Conservation (phyloP, 2,113 vertebrate species). For the Hemiscyllium ocellatum region DNA sequence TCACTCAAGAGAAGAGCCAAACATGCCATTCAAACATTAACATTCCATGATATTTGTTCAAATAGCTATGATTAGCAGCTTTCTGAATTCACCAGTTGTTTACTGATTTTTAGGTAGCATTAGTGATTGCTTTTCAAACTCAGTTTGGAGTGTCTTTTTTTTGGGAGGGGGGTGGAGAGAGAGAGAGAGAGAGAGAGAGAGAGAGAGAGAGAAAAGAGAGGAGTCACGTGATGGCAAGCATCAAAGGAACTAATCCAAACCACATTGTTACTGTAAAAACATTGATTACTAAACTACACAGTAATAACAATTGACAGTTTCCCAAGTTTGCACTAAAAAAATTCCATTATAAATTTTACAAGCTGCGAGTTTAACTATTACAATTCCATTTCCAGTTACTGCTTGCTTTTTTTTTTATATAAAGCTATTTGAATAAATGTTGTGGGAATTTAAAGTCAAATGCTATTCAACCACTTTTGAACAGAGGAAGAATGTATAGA, state of each 20-base stretch:
- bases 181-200: rapidly evolving
- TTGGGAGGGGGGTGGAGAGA: too few relatives aligned
- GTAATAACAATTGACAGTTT: too few relatives aligned
- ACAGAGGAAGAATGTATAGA: neutral
- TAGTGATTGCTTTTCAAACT: neutral
- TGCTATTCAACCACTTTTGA: neutral
- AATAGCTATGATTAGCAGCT: neutral
- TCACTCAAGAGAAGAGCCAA: neutral
- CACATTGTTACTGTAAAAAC: neutral
- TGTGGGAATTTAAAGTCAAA: neutral
- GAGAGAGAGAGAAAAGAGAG: neutral
- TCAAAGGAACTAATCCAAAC: neutral
- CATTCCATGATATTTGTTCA: neutral
- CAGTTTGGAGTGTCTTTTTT: neutral
- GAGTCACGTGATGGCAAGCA: neutral
- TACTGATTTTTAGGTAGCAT: neutral
- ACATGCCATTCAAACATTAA: neutral
- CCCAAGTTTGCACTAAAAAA: neutral
- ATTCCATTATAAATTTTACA: neutral
- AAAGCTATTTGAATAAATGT: neutral
- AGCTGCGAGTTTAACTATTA: neutral
- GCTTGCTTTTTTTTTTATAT: neutral
- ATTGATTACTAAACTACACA: neutral
- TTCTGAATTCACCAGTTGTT: neutral
- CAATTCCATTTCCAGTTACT: neutral